Evolutionary conservation across 2,888 invertebrate species (phyloP).

Genomic region (Patella depressa): DNA sequence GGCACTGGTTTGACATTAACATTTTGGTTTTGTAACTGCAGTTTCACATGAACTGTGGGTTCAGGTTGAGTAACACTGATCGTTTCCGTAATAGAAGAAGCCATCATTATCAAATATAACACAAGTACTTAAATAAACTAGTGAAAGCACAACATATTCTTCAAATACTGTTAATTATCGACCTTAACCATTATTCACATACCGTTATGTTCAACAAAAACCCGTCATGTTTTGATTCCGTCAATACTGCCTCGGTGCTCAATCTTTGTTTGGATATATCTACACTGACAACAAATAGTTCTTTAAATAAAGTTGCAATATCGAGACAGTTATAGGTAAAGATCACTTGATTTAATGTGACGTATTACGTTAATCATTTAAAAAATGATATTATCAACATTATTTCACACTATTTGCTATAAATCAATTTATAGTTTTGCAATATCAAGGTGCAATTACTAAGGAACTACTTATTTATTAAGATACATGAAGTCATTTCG

Average conservation of each 20-base stretch:
- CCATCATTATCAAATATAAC: slow-evolving; percentile 22
- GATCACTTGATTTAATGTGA: too few species aligned
- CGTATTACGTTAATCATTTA: too few species aligned
- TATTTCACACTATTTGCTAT: too few species aligned
- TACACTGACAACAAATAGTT: slow-evolving; percentile 26
- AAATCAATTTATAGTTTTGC: too few species aligned
- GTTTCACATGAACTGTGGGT: slow-evolving; percentile 57
- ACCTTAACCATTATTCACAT: slow-evolving; percentile 15
- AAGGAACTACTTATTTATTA: too few species aligned
- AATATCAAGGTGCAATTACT: too few species aligned
- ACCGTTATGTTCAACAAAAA: slow-evolving; percentile 1
- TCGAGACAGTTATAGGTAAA: too few species aligned
- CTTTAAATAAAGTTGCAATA: not conserved
- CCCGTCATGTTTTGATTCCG: not conserved
- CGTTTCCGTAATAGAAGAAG: slow-evolving; percentile 26
- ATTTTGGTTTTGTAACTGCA: slow-evolving; percentile 42
- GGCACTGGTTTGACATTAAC: slow-evolving; percentile 29
- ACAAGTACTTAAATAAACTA: not conserved
- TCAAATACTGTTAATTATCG: slow-evolving; percentile 6
- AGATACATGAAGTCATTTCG: too few species aligned
- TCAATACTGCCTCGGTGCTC: too few species aligned
- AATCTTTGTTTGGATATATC: slow-evolving; percentile 1
- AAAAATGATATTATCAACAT: too few species aligned
- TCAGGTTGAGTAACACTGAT: slow-evolving; percentile 31
- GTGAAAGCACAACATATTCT: not conserved